These are phyloP conservation scores for Zaprionus inermis DNA, from an alignment of 1,140 invertebrate genomes.

Conservation along the genomic window DNA sequence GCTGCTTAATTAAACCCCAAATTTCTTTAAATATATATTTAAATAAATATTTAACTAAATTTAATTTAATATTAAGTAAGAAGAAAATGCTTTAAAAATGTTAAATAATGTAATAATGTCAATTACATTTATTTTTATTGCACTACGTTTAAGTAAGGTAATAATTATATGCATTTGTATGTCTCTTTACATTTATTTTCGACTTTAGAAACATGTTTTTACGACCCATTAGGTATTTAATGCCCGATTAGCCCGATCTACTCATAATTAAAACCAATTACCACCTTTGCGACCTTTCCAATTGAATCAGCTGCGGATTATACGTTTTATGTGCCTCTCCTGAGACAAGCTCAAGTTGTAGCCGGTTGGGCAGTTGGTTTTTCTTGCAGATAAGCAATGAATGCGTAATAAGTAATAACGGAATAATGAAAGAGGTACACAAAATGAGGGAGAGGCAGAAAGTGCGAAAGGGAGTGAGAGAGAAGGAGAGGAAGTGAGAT, in stretches of 20 bases:
- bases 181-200: background rate
- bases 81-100: background rate
- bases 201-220: background rate
- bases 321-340: constrained; percentile 50
- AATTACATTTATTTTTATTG: no score
- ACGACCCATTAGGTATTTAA: constrained; percentile 2
- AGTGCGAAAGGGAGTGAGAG: background rate
- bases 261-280: constrained; percentile 60
- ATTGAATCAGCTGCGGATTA: constrained; percentile 44
- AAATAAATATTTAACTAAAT: no score
- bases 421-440: constrained; percentile 38
- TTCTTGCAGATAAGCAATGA: constrained; percentile 33
- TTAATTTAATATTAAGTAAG: background rate
- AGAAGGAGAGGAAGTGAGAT: background rate
- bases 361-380: constrained; percentile 22
- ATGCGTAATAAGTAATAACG: constrained; percentile 59
- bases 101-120: no score
- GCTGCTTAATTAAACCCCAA: no score
- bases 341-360: constrained; percentile 40
- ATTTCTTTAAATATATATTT: background rate
- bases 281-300: constrained; percentile 47
- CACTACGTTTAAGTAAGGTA: no score
- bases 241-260: constrained; percentile 19
- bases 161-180: background rate
- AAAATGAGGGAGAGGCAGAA: background rate